Base-by-base conservation (phyloP, 2,888 invertebrate species). In the Dolomedes plantarius region DNA sequence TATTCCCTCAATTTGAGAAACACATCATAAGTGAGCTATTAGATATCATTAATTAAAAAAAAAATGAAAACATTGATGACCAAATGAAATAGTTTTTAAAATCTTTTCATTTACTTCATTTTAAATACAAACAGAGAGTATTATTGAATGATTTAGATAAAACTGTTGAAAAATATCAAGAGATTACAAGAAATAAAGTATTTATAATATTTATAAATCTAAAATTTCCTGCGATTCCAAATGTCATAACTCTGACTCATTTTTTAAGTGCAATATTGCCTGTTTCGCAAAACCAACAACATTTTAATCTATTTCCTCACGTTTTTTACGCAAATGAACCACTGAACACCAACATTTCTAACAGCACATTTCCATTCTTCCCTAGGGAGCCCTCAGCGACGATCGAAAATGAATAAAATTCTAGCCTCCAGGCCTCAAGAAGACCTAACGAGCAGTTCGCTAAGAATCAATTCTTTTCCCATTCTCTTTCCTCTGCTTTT, bases 401-500 rank as follows among this genome's bases (percentile, higher is more conserved):
- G 83, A 77, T 77, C 83, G 77, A 85, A 85, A 77, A 85, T 77
- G 83, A 85, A 77, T 85, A 77, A 77, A 72, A 72, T 32, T 81
- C 64, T 27, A 23, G 68, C 75, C 81, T 75, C 41, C 41, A 39
- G 81, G 81, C 67, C 62, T 50, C 32, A 65, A 72, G 50, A 46
- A 46, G 73, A 62, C 68, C 73, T 85, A 77, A 85, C 83, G 71
- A 85, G 83, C 72, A 73, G 71, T 31, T 31, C 39, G 71, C 67
- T 41, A 78, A 85, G 83, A 85, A 85, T 85, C 83, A 85, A 85
- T 85, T 77, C 83, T 85, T 85, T 85, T 85, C 73, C 82, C 82
- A 82, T 82, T 82, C 72, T 16, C 62, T 39, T 32, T 39, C 68
- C 19, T 23, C 3, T 36, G 6, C 9, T 36, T 11, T 36, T 36